Conservation (phyloP, 2,797 vertebrate species). For the Sebastes miniatus region DNA sequence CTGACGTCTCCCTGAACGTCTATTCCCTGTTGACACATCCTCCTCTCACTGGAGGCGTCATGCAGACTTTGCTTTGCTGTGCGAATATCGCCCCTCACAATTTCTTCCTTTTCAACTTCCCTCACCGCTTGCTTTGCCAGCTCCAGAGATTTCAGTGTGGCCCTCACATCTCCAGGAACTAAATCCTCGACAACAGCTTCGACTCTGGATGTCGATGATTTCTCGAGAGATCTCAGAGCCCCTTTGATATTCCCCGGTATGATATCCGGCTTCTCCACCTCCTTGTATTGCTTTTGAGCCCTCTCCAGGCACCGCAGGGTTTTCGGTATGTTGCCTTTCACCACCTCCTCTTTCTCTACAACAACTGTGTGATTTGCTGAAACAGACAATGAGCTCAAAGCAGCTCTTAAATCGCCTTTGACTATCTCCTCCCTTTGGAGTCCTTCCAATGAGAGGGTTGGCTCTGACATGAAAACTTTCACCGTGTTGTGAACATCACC, state of each 20-base stretch:
- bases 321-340: slow-evolving; percentile 86
- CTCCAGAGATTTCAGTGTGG: slow-evolving; percentile 86
- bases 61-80: slow-evolving; percentile 74
- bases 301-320: slow-evolving; percentile 84
- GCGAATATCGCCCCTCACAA: slow-evolving; percentile 80
- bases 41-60: slow-evolving; percentile 80
- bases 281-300: slow-evolving; percentile 80
- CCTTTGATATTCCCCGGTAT: slow-evolving; percentile 87
- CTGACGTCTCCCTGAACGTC: slow-evolving; percentile 81
- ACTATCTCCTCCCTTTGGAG: slow-evolving; percentile 86
- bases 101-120: slow-evolving; percentile 82
- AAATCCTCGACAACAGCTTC: slow-evolving; percentile 85
- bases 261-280: slow-evolving; percentile 84
- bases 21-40: slow-evolving; percentile 73
- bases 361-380: slow-evolving; percentile 83
- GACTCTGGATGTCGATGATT: slow-evolving; percentile 80
- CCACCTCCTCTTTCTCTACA: slow-evolving; percentile 87
- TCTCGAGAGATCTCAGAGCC: slow-evolving; percentile 87
- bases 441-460: slow-evolving; percentile 67
- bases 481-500: slow-evolving; percentile 88
- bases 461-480: slow-evolving; percentile 88
- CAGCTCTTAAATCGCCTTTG: slow-evolving; percentile 87
- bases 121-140: slow-evolving; percentile 80
- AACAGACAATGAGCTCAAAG: slow-evolving; percentile 85
- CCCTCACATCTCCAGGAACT: slow-evolving; percentile 86